Evolutionary conservation across 2,797 vertebrate genomes (phyloP), one percentile per base, ranked within the genome.

Genomic region (Acrossocheilus wenchowensis): DNA sequence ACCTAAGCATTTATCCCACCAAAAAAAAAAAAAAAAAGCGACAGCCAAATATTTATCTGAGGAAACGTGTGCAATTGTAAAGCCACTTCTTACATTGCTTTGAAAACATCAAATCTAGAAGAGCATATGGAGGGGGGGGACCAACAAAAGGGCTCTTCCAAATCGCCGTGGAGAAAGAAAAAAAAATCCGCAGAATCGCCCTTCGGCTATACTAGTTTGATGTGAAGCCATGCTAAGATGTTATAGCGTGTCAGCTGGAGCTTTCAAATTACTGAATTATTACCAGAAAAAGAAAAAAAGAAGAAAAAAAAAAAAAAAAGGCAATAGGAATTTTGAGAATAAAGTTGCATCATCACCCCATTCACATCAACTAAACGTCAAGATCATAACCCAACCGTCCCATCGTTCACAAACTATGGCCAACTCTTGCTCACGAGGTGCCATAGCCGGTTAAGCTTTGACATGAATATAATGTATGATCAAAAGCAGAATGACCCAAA

Each of bases 141-240:
- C 88, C 90, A 94, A 94, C 90, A 93, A 94, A 96, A 95, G 93
- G 93, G 96, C 94, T 93, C 94, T 96, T 96, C 94, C 94, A 93
- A 94, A 92, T 95, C 96, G 96, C 95, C 96, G 96, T 96, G 96
- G 94, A 95, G 95, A 94, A 92, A 93, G 92, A 95, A 97, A 96
- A 93, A 91, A 94, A 94, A 26, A 26, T 26, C 26, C 26, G 93
- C 93, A 94, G 92, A 93, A 94, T 93, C 93, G 93, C 93, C 93
- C 94, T 93, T 91, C 96, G 96, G 97, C 97, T 97, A 97, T 97
- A 97, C 97, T 98, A 97, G 95, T 96, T 95, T 95, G 96, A 96
- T 98, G 97, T 98, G 97, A 98, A 98, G 97, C 98, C 98, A 99
- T 99, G 98, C 98, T 99, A 99, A 98, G 88, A 98, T 98, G 96